These are phyloP conservation scores for Clinocottus analis DNA, from an alignment of 2,113 vertebrate genomes.

Conservation along the genomic window DNA sequence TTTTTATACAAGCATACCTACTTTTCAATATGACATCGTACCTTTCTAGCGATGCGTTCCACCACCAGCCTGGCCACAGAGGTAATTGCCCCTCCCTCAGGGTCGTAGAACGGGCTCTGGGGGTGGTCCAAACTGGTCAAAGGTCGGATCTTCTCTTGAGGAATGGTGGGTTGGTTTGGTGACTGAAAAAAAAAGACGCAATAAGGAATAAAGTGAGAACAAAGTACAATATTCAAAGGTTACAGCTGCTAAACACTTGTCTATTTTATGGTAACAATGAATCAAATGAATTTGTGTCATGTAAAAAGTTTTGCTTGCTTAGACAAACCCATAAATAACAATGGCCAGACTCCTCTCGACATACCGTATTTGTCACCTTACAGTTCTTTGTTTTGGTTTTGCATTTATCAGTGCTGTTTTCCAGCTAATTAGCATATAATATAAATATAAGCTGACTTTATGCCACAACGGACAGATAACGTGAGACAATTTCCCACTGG, in stretches of 20 bases:
- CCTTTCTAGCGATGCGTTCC: constrained; percentile 97
- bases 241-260: not conserved
- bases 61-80: constrained; percentile 91
- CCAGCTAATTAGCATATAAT: not conserved
- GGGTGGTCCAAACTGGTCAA: constrained; percentile 95
- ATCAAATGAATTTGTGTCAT: not conserved
- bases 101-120: constrained; percentile 95
- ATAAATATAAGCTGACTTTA: not conserved
- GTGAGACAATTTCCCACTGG: not conserved
- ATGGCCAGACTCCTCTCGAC: not conserved
- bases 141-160: constrained; percentile 94
- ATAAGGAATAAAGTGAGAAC: not conserved
- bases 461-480: not conserved
- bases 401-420: not conserved
- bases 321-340: not conserved
- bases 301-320: not conserved
- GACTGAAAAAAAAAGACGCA: constrained; percentile 82
- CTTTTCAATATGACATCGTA: constrained; percentile 59
- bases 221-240: not conserved
- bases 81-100: constrained; percentile 90
- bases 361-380: not conserved
- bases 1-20: not conserved
- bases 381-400: not conserved
- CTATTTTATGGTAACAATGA: not conserved
- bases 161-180: constrained; percentile 92